Percentiles rank a stretch among this genome's conserved stretches.
Evolutionary conservation across 2,888 invertebrate species (phyloP).

Genomic region (Ypsolopha sequella): DNA sequence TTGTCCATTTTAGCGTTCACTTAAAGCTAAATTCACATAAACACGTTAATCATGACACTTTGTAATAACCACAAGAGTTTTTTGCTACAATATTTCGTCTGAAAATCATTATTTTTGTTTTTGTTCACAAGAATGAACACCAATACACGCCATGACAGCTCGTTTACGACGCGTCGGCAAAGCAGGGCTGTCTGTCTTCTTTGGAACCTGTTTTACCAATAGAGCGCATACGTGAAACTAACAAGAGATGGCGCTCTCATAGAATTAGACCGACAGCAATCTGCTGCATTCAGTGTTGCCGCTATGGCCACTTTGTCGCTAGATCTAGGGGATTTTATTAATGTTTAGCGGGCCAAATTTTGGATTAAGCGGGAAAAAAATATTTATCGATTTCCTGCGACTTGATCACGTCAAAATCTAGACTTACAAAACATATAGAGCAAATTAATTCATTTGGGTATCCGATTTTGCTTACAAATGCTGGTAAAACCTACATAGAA

Average conservation of each 20-base stretch:
- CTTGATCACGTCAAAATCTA: no score
- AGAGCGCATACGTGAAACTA: constrained; percentile 8
- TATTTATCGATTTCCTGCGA: no score
- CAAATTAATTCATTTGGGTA: no score
- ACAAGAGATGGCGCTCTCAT: constrained; percentile 5
- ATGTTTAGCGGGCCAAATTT: no score
- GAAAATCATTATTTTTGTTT: constrained; percentile 64
- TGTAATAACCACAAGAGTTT: constrained; percentile 45
- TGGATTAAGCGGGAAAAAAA: no score
- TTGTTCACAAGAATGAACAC: constrained; percentile 52
- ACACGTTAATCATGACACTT: constrained; percentile 63
- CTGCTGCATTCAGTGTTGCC: no score
- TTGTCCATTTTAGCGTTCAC: constrained; percentile 77
- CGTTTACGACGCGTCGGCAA: constrained; percentile 40
- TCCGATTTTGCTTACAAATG: no score
- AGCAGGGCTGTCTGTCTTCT: constrained; percentile 24
- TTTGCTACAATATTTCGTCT: constrained; percentile 40
- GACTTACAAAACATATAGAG: no score
- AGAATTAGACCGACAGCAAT: not conserved
- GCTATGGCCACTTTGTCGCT: no score
- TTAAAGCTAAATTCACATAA: constrained; percentile 33
- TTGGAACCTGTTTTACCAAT: constrained; percentile 32
- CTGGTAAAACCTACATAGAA: no score
- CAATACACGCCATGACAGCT: constrained; percentile 60
- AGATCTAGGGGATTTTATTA: no score